Conservation (phyloP, 2,888 invertebrate genomes). For the Drosophila phalerata region DNA sequence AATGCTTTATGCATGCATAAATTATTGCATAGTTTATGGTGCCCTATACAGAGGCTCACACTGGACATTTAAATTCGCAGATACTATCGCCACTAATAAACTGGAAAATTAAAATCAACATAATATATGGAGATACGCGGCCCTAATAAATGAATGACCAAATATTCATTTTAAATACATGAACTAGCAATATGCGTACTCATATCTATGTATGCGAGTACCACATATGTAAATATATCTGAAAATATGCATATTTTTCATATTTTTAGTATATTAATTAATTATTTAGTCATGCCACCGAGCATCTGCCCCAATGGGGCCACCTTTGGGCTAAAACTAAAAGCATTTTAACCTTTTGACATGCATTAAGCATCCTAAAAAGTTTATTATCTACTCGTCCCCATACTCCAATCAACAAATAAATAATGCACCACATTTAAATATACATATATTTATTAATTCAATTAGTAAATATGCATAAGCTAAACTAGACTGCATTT, state of each 20-base stretch:
- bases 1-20: constrained; percentile 59
- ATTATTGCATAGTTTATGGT: constrained; percentile 38
- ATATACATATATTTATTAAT: constrained; percentile 56
- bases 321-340: constrained; percentile 14
- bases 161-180: constrained; percentile 33
- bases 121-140: constrained; percentile 32
- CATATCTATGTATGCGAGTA: background rate
- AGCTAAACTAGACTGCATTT: constrained; percentile 32
- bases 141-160: background rate
- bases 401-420: constrained; percentile 2
- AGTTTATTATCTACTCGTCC: constrained; percentile 19
- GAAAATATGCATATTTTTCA: constrained; percentile 28
- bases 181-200: constrained; percentile 12
- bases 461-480: constrained; percentile 63
- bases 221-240: constrained; percentile 8
- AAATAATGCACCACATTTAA: constrained; percentile 50
- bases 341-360: constrained; percentile 57
- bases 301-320: constrained; percentile 26
- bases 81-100: constrained; percentile 56
- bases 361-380: constrained; percentile 39
- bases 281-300: constrained; percentile 54
- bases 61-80: constrained; percentile 2
- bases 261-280: constrained; percentile 55
- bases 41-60: background rate
- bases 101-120: constrained; percentile 63